Percentiles rank a stretch among this genome's conserved stretches.
These are phyloP conservation scores for Heliocidaris tuberculata DNA, from an alignment of 35 echinoderm and acorn worm genomes.

Conservation along the genomic window DNA sequence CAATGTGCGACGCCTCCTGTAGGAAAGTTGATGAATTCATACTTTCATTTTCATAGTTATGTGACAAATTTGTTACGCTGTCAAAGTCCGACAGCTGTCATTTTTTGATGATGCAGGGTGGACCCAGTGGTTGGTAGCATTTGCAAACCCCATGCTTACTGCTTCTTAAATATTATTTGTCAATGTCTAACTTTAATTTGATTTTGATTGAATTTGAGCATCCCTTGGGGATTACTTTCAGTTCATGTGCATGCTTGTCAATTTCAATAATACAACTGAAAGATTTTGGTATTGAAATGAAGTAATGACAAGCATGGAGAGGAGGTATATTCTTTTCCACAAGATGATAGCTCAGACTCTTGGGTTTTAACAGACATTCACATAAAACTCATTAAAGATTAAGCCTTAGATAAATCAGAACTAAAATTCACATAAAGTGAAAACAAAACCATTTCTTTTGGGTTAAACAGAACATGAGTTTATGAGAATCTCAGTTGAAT, in stretches of 20 bases:
- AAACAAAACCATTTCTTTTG: not conserved
- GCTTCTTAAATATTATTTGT: not conserved
- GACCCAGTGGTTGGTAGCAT: not conserved
- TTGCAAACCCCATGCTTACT: not conserved
- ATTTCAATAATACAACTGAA: not conserved
- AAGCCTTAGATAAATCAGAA: not conserved
- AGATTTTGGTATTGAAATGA: not conserved
- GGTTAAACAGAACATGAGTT: not conserved
- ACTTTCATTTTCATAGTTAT: conserved; percentile 4
- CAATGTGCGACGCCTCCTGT: not conserved
- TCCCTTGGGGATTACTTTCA: not conserved
- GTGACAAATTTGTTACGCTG: conserved; percentile 16
- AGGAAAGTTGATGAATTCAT: not conserved
- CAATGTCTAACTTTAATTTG: not conserved
- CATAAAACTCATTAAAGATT: not conserved
- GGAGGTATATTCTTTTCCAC: not conserved
- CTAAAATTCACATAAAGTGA: not conserved
- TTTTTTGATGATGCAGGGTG: not conserved
- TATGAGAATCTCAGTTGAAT: not conserved
- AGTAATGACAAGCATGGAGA: not conserved
- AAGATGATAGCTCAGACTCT: too few relatives aligned
- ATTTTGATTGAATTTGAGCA: conserved; percentile 4
- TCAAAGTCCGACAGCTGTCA: not conserved
- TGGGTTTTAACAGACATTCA: too few relatives aligned
- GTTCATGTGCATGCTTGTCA: conserved; percentile 7